Percentiles rank a stretch among this genome's conserved stretches.
phyloP scores from a whole-genome alignment of 2,113 vertebrate species.

The Rhabdornis inornatus region DNA sequence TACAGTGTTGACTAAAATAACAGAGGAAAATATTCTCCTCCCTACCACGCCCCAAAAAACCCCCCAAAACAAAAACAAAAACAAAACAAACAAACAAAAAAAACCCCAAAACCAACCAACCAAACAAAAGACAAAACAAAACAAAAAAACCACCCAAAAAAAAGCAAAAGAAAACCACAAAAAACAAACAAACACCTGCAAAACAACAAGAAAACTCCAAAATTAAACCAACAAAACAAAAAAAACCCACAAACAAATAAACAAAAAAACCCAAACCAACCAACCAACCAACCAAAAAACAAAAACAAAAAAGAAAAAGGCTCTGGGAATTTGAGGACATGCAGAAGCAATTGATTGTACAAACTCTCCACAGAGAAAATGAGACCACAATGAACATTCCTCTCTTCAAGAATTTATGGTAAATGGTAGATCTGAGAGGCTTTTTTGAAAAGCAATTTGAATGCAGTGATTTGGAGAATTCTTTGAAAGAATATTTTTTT shows the following conservation, averaged over 20 bases:
- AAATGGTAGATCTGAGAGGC: neutral
- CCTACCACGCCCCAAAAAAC: accelerated
- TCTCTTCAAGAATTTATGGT: neutral
- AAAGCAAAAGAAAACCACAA: neutral
- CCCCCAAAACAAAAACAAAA: too few relatives aligned
- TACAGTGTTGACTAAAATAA: neutral
- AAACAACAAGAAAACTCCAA: neutral
- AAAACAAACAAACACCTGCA: too few relatives aligned
- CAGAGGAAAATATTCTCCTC: neutral
- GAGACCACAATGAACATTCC: neutral
- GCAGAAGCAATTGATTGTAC: neutral
- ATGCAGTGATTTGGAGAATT: neutral
- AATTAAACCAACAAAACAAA: neutral
- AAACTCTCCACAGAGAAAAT: neutral
- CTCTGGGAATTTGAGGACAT: neutral
- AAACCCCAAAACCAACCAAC: accelerated
- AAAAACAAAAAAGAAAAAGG: neutral
- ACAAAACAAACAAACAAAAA: too few relatives aligned
- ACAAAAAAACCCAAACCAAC: neutral
- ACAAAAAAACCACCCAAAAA: too few relatives aligned
- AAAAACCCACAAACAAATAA: neutral
- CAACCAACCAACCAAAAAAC: neutral
- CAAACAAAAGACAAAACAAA: neutral
- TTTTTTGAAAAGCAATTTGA: neutral
- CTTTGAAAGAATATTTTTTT: neutral